Evolutionary conservation across 2,888 invertebrate genomes (phyloP).

Genomic region (Adelphocoris suturalis): DNA sequence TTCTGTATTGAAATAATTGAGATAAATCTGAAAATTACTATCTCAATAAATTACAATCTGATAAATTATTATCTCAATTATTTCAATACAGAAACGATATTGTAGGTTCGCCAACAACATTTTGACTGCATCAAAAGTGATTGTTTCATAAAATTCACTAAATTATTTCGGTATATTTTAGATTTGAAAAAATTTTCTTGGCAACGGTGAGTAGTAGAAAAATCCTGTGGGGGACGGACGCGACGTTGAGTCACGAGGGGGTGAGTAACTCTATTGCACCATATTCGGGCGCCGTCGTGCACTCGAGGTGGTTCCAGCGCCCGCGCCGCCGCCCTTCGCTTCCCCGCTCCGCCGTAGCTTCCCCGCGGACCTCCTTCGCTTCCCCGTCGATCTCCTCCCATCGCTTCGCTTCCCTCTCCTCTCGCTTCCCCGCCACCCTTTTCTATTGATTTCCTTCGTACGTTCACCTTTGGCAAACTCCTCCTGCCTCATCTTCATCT

Average conservation of each 20-base stretch:
- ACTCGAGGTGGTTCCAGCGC: neutral
- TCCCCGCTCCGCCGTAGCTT: conserved; percentile 40
- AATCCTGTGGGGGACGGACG: neutral
- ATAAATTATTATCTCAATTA: too few species aligned
- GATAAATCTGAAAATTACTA: too few species aligned
- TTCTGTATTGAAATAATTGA: too few species aligned
- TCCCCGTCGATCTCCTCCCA: neutral
- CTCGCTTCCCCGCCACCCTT: neutral
- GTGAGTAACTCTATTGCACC: conserved; percentile 32
- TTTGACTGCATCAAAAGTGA: too few species aligned
- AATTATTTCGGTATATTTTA: too few species aligned
- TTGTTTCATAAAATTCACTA: too few species aligned
- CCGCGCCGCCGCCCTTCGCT: neutral
- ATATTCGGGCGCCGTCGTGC: conserved; percentile 29
- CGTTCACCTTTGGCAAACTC: conserved; percentile 62
- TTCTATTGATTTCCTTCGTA: conserved; percentile 67
- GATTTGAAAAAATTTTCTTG: too few species aligned
- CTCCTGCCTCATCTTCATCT: conserved; percentile 37
- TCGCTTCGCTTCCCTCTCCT: neutral
- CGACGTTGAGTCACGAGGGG: neutral
- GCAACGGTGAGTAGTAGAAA: neutral
- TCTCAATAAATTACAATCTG: too few species aligned
- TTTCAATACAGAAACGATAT: too few species aligned
- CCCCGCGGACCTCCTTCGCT: neutral
- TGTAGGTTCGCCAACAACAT: too few species aligned